phyloP scores from a whole-genome alignment of 2,797 vertebrate genomes.

The Aldrovandia affinis region DNA sequence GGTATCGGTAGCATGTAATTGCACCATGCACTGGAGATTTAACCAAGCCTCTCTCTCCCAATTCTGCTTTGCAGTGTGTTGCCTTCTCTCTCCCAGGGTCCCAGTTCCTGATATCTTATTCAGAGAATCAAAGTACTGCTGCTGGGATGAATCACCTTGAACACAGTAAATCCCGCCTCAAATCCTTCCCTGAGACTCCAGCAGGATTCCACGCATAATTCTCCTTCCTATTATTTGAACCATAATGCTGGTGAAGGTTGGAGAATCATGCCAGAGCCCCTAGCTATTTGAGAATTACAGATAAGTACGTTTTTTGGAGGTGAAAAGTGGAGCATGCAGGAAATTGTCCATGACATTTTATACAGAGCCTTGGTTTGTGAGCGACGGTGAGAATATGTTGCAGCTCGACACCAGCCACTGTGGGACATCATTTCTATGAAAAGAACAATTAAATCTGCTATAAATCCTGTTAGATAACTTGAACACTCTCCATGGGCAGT shows the following conservation, averaged over 20 bases:
- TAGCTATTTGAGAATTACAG: not conserved
- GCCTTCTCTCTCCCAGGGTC: not conserved
- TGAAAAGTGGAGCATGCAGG: not conserved
- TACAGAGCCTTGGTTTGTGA: not conserved
- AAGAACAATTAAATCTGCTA: not conserved
- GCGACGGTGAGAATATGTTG: not conserved
- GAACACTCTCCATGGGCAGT: not conserved
- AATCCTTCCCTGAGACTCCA: not conserved
- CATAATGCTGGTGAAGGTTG: not conserved
- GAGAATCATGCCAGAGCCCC: not conserved
- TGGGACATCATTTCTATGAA: not conserved
- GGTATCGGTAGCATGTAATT: not conserved
- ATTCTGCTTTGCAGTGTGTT: not conserved
- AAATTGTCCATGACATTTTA: not conserved
- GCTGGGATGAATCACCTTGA: not conserved
- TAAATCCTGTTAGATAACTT: not conserved
- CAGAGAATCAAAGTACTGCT: not conserved
- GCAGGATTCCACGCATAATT: not conserved
- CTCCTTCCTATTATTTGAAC: not conserved
- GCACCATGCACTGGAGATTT: not conserved
- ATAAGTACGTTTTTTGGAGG: not conserved
- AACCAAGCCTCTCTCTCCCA: not conserved
- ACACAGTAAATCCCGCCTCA: not conserved
- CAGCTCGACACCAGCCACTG: not conserved
- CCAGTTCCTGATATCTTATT: constrained; percentile 3